Evolutionary conservation across 2,797 vertebrate genomes (phyloP), one percentile per base, ranked within the genome.

Genomic region (Lithobates sylvaticus): DNA sequence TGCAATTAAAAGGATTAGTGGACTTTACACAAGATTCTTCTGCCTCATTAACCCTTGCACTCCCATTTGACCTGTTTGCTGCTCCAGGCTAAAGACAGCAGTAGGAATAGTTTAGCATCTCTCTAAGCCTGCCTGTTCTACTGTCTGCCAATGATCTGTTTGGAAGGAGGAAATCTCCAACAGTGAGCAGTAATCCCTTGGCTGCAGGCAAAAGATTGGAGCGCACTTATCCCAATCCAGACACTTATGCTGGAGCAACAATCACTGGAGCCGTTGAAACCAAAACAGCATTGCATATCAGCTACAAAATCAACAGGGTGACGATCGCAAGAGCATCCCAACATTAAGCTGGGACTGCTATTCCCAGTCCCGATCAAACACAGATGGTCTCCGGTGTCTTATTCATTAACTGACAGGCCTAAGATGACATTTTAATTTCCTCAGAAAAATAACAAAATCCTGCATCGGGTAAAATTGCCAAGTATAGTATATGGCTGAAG

Each of bases 131-230:
- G 34, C 39, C 34, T 42, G n/a, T 27, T 23, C 13, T 27, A 27
- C 44, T 2, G 32, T 73, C 27, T 47, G 76, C 72, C 29, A 82
- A 82, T 82, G 81, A 58, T 70, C 47, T 29, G n/a, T 42, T 80
- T 78, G 44, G 36, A 78, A 10, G 26, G 21, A 65, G 54, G 76
- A 32, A 47, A 73, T 74, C 54, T 73, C 50, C 32, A 12, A 3
- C 42, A 75, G 27, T 18, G 54, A 67, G 76, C 39, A n/a, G 58
- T 85, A 79, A 85, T 79, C 27, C 76, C 69, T 54, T 85, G 50
- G 83, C 67, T 78, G 64, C 65, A 64, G 71, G 76, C 68, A n/a
- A 23, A 18, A 70, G 68, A 36, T 74, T 80, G 76, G 70, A 74
- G 67, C 34, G 13, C 3, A 8, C 50, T 42, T 65, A 75, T 71